phyloP scores from a whole-genome alignment of 1,140 invertebrate genomes.

The Paraescarpia echinospica region DNA sequence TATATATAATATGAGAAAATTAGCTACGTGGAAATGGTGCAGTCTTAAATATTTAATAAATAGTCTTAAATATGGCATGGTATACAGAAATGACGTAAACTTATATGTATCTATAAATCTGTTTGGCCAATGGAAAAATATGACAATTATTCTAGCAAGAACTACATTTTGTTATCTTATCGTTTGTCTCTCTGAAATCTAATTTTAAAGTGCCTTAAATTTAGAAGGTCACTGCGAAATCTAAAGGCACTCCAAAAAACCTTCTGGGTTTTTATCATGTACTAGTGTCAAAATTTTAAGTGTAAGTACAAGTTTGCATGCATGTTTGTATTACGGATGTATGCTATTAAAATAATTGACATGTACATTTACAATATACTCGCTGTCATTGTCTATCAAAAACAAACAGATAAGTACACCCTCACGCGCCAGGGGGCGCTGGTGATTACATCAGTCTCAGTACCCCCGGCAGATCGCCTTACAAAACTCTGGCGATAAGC shows the following conservation, averaged over 20 bases:
- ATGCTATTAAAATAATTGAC: neutral
- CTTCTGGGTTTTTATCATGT: neutral
- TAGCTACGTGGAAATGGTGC: neutral
- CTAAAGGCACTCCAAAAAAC: neutral
- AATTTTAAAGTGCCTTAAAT: neutral
- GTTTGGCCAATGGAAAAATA: neutral
- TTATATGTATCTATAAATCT: neutral
- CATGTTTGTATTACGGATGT: neutral
- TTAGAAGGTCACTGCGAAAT: neutral
- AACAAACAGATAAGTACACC: too few relatives aligned
- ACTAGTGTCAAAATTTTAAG: neutral
- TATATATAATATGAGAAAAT: neutral
- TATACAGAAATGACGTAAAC: neutral
- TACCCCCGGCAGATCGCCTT: too few relatives aligned
- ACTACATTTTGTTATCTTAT: neutral
- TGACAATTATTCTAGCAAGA: neutral
- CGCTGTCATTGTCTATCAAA: neutral
- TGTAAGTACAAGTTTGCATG: neutral
- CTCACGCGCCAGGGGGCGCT: too few relatives aligned
- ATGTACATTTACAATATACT: neutral
- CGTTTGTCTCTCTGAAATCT: neutral
- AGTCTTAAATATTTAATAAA: too few relatives aligned
- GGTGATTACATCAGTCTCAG: too few relatives aligned
- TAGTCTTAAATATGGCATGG: neutral
- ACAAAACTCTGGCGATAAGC: too few relatives aligned